Conservation (phyloP, 2,113 vertebrate species). For the Colinus virginianus region DNA sequence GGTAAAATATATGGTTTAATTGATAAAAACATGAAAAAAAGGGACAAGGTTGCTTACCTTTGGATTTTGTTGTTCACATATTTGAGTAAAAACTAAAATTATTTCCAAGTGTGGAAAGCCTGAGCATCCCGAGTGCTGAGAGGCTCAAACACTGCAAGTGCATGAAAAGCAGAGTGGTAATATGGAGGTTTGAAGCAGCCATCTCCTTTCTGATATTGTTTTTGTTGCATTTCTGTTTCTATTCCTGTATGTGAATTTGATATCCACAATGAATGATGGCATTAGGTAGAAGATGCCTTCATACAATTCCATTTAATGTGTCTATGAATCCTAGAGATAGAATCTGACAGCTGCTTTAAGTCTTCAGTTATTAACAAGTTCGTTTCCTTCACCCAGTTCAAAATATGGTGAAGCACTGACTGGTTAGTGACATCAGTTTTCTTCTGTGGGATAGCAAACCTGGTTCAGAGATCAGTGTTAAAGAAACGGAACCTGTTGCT, state of each 20-base stretch:
- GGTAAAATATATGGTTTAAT: neutral
- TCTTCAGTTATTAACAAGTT: neutral
- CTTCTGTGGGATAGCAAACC: neutral
- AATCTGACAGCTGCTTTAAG: slow-evolving; percentile 30
- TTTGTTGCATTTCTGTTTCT: neutral
- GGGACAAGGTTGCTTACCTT: neutral
- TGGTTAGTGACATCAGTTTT: slow-evolving; percentile 2
- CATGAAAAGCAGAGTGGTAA: neutral
- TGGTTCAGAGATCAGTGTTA: neutral
- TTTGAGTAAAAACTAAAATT: neutral
- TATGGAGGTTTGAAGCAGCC: neutral
- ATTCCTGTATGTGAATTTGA: neutral
- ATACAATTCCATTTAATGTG: slow-evolving; percentile 11
- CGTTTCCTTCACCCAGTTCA: slow-evolving; percentile 10
- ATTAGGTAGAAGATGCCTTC: slow-evolving; percentile 13
- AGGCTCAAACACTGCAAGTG: neutral
- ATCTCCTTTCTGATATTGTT: neutral
- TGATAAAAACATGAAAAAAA: neutral
- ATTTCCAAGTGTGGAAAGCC: neutral
- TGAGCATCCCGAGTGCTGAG: neutral
- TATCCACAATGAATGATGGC: neutral
- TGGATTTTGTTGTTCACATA: neutral
- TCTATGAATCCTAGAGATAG: neutral
- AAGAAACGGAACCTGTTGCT: neutral
- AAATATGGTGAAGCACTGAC: neutral